Base-by-base conservation (phyloP, 2,888 invertebrate species). In the Lithophane leautieri region DNA sequence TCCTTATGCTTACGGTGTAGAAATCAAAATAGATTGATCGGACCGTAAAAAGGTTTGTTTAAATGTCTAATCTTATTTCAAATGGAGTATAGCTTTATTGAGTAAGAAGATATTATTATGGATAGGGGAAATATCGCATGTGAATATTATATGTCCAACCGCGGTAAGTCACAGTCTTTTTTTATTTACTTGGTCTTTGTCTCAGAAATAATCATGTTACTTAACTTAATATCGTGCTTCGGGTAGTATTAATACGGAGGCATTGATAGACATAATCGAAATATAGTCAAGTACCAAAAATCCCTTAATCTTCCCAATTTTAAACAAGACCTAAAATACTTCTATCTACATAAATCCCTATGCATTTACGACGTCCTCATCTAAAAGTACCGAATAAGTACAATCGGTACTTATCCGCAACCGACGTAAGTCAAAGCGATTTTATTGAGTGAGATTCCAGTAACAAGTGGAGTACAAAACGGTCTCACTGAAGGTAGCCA, bases 401-500 rank as follows among this genome's bases (percentile, higher is more conserved):
- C 72, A 72, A 83, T 77, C 28, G 61, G 50, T 66, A 75, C 81
- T 74, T 80, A 74, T 74, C 67, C 67, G 16, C 50, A 70, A 80
- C 58, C 47, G 56, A 80, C 58, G 47, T 79, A 81, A 73, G 66
- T 84, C 84, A 74, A 84, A 86, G 76, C 70, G 60, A 76, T 71
- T 75, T 79, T 73, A 79, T 66, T 71, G 63, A 76, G 70, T 71
- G 74, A 47, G 67, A 76, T 77, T 82, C 78, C 72, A 44, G 50
- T 68, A 70, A 61, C 65, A 73, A 81, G 70, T 77, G 79, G 71
- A 42, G 78, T 72, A 78, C 79, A 85, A 84, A 83, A 69, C 50
- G 54, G 62, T 56, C 22, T 42, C 25, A 34, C 22, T 63, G 52
- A 67, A 66, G 75, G 71, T 80, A 67, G n/a, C 47, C 60, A 65